Conservation (phyloP, 2,113 vertebrate genomes). For the Sebastes schlegelii region DNA sequence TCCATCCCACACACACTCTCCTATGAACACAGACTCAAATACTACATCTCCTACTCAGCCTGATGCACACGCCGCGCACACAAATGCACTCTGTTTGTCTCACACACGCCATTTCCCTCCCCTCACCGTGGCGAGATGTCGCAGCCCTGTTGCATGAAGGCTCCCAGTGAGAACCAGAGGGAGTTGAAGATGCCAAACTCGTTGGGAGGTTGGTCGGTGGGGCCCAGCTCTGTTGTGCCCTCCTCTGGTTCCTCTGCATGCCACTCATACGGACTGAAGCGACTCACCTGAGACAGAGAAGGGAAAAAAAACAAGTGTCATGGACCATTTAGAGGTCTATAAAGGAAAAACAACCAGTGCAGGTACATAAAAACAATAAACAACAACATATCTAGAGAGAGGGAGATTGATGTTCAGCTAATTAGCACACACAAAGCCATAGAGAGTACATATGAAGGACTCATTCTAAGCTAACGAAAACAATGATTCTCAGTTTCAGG, state of each 20-base stretch:
- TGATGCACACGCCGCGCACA: background rate
- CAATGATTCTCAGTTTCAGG: background rate
- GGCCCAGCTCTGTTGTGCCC: constrained; percentile 88
- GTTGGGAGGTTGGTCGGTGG: constrained; percentile 97
- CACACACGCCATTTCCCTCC: constrained; percentile 6
- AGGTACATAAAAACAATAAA: background rate
- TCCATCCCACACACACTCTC: constrained; percentile 31
- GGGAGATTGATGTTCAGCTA: background rate
- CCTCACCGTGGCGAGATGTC: constrained; percentile 98
- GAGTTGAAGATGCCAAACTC: constrained; percentile 99
- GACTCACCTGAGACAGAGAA: constrained; percentile 83
- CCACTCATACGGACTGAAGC: constrained; percentile 99
- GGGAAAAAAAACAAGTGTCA: background rate
- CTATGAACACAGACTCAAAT: constrained; percentile 29
- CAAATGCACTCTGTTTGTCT: constrained; percentile 28
- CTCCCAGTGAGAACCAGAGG: constrained; percentile 99
- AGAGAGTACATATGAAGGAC: no score
- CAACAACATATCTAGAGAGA: background rate
- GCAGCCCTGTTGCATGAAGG: constrained; percentile 99
- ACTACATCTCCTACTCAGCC: constrained; percentile 26
- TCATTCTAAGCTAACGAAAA: no score
- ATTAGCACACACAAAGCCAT: background rate
- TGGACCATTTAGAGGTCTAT: background rate
- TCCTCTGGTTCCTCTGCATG: constrained; percentile 98
- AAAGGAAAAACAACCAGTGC: background rate